phyloP scores from a whole-genome alignment of 2,888 invertebrate genomes.

The Chirona hameri region DNA sequence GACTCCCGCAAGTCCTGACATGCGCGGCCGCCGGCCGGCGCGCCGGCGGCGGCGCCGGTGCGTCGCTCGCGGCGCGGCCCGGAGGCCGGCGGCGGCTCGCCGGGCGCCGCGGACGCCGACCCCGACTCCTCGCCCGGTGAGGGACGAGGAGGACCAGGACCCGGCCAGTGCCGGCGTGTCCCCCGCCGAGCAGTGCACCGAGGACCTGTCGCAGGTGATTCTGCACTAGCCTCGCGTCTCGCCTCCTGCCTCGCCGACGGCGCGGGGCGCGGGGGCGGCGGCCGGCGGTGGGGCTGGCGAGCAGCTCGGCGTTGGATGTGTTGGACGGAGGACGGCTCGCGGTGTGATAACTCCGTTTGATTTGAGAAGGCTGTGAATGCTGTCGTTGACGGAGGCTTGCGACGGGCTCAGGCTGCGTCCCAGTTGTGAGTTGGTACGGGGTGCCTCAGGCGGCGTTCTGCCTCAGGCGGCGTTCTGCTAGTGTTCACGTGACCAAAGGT shows the following conservation, averaged over 20 bases:
- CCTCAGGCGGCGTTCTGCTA: background rate
- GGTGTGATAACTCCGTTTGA: background rate
- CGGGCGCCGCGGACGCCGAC: background rate
- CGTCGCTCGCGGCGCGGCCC: background rate
- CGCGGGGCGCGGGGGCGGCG: background rate
- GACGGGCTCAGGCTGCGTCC: no score
- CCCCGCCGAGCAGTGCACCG: background rate
- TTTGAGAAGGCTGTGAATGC: background rate
- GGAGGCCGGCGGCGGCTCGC: background rate
- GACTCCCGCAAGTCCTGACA: background rate
- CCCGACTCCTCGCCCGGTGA: no score
- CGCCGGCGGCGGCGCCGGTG: background rate
- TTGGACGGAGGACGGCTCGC: no score
- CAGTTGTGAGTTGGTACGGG: no score
- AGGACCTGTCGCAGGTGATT: conserved; percentile 2
- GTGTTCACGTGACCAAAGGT: background rate
- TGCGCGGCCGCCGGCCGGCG: background rate
- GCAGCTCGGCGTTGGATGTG: no score
- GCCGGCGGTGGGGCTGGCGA: background rate
- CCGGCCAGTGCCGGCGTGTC: no score
- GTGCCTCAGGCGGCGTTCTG: background rate
- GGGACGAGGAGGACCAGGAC: background rate
- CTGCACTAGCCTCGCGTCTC: background rate
- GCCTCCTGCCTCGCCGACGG: background rate
- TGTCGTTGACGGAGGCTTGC: background rate